These are phyloP conservation scores for Poecilus cupreus DNA, from an alignment of 2,888 invertebrate genomes.

Conservation along the genomic window DNA sequence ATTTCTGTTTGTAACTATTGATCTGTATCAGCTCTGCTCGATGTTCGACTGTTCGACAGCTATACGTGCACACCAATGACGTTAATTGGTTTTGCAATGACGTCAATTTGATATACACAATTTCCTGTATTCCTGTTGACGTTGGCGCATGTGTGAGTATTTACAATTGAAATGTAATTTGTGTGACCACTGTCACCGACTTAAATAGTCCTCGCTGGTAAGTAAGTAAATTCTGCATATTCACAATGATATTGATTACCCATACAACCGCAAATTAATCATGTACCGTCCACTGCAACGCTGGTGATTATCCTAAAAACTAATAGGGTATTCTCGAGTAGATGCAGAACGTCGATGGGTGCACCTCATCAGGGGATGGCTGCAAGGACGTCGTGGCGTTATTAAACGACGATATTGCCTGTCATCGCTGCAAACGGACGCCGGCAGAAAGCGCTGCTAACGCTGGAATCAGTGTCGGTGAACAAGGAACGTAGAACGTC, in stretches of 20 bases:
- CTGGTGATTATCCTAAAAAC: too few relatives aligned
- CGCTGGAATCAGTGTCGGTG: not conserved
- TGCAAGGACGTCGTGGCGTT: not conserved
- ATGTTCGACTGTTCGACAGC: not conserved
- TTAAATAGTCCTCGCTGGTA: too few relatives aligned
- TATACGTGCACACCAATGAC: conserved; percentile 32
- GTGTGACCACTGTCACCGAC: not conserved
- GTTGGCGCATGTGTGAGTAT: not conserved
- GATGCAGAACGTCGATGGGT: too few relatives aligned
- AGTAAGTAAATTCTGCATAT: not conserved
- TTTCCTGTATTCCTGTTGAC: not conserved
- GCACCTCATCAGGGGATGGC: too few relatives aligned
- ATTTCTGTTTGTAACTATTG: conserved; percentile 16
- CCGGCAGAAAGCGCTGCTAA: not conserved
- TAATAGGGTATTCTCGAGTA: too few relatives aligned
- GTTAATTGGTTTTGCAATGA: conserved; percentile 33
- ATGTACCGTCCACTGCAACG: too few relatives aligned
- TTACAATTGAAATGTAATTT: conserved; percentile 1
- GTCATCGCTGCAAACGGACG: not conserved
- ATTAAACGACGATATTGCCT: conserved; percentile 21
- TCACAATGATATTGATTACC: too few relatives aligned
- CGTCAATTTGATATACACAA: conserved; percentile 43
- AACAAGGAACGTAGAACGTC: too few relatives aligned
- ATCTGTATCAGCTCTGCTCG: not conserved
- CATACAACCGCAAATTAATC: too few relatives aligned